These are phyloP conservation scores for Ceyx melanurus DNA, from an alignment of 2,113 vertebrate genomes.

Conservation along the genomic window DNA sequence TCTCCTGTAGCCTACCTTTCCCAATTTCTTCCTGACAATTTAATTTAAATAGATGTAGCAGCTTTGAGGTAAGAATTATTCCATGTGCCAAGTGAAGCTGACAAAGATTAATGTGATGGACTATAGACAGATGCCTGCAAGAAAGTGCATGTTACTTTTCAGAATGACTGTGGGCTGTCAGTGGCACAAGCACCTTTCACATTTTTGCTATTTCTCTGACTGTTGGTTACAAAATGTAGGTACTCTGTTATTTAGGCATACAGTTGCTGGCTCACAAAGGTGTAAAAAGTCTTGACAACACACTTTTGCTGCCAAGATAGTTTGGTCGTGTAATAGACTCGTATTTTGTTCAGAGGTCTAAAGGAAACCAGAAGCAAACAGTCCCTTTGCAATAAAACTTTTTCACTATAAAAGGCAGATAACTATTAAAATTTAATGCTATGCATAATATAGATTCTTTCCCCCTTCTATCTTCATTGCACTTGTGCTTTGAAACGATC, in stretches of 20 bases:
- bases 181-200: background rate
- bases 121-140: background rate
- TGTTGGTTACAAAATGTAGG: background rate
- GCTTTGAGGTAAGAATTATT: conserved; percentile 1
- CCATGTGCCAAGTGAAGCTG: background rate
- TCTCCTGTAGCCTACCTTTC: background rate
- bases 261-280: background rate
- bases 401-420: background rate
- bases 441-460: background rate
- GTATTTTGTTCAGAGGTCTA: background rate
- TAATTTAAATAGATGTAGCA: conserved; percentile 42
- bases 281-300: background rate
- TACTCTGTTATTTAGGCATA: background rate
- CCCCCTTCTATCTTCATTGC: background rate
- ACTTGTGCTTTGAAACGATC: background rate
- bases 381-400: background rate
- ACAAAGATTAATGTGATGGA: background rate
- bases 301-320: background rate
- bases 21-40: conserved; percentile 21
- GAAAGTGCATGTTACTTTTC: background rate
- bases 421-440: conserved; percentile 12
- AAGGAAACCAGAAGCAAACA: background rate
- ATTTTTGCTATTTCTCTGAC: conserved; percentile 9
- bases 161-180: background rate
- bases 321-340: background rate